phyloP scores from a whole-genome alignment of 2,113 vertebrate species.

The Microcebus murinus region DNA sequence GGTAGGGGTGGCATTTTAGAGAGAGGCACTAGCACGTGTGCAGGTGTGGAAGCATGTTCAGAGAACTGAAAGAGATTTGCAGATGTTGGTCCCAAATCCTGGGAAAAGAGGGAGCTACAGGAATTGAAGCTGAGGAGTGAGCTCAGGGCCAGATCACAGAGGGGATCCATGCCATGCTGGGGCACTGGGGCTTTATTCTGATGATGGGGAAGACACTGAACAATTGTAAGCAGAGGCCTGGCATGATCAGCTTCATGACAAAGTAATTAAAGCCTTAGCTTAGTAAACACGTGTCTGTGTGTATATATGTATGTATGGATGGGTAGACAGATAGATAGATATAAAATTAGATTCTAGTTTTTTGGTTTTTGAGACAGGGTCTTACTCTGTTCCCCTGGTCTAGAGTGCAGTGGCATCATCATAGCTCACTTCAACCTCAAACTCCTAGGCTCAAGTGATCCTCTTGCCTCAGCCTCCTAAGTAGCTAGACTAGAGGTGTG shows the following conservation, averaged over 20 bases:
- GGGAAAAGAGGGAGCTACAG: neutral
- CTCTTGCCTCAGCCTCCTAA: no score
- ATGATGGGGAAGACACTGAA: neutral
- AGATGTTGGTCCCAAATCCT: neutral
- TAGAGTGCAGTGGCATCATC: no score
- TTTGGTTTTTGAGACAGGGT: no score
- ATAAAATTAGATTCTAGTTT: neutral
- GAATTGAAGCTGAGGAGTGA: neutral
- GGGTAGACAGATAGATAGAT: neutral
- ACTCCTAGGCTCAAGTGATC: no score
- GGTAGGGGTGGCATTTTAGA: neutral
- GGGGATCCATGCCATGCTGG: neutral
- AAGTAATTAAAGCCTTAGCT: neutral
- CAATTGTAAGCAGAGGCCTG: neutral
- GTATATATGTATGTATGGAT: neutral
- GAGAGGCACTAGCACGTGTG: neutral
- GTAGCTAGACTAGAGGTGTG: no score
- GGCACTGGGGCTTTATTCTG: neutral
- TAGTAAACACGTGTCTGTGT: neutral
- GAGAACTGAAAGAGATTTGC: neutral
- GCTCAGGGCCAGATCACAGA: accelerated
- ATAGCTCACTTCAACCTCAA: no score
- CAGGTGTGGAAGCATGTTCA: neutral
- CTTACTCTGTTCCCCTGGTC: no score
- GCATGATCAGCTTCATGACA: neutral